Base-by-base conservation (phyloP, 2,113 vertebrate genomes). In the Limanda limanda region DNA sequence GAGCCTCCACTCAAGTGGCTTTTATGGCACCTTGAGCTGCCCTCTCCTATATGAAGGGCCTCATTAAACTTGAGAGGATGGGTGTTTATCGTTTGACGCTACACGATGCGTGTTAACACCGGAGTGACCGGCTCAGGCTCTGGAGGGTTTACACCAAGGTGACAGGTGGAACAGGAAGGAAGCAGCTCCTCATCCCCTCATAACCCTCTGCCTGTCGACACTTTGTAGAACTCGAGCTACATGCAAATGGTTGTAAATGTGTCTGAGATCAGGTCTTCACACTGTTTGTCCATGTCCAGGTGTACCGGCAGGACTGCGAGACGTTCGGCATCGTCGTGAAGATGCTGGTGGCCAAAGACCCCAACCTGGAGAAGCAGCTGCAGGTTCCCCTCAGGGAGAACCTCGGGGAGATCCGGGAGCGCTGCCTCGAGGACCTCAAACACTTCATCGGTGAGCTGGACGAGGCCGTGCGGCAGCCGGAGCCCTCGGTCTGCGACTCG, bases 291-390 rank as follows among this genome's bases (percentile, higher is more conserved):
- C 25, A 9, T 18, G 7, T 66, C 11, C 85, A 99, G 98, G 94
- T 99, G 59, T 99, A 98, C 93, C 95, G 96, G 48, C 97, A 98
- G 87, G 97, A 99, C 94, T 99, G 97, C 71, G 97, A 99, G 94
- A 99, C 97, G 1, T 99, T 99, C 24, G 97, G 97, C 67, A 97
- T 97, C 96, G 98, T 99, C 68, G 98, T 99, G 88, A 99, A 99
- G 93, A 99, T 99, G 98, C 95, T 99, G 8, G 97, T 99, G 63
- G 95, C 97, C 58, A 99, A 99, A 93, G 98, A 99, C 74, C 96
- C 97, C 4, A 95, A 95, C 0, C 91, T 99, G 91, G 97, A 99
- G 94, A 98, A 97, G 79, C 94, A 95, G 84, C 94, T 99, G 79
- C 97, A 99, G 91, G 96, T 95, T 89, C 96, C 98, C 3, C 90